phyloP scores from a whole-genome alignment of 2,797 vertebrate species.

The Arrhamphus sclerolepis region DNA sequence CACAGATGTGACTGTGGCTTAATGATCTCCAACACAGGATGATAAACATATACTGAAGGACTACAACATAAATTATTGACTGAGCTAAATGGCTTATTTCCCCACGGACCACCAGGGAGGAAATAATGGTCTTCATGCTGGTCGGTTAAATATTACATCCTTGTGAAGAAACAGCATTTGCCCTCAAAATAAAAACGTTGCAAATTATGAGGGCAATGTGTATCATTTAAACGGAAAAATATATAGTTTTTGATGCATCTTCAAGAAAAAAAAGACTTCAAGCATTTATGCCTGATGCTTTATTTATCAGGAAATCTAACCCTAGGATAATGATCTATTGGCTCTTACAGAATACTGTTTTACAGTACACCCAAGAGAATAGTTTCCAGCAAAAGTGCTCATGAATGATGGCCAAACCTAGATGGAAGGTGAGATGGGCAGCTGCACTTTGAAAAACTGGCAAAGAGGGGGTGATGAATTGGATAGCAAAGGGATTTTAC shows the following conservation, averaged over 20 bases:
- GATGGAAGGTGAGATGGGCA: slow-evolving; percentile 44
- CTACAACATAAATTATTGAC: slow-evolving; percentile 65
- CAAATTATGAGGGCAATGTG: background rate
- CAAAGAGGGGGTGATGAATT: slow-evolving; percentile 51
- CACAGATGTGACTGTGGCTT: slow-evolving; percentile 17
- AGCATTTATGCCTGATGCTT: slow-evolving; percentile 6
- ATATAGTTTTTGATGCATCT: background rate
- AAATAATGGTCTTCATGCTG: slow-evolving; percentile 49
- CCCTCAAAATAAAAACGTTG: background rate
- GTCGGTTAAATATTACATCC: slow-evolving; percentile 17
- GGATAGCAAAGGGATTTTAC: slow-evolving; percentile 45
- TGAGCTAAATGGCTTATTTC: slow-evolving; percentile 62
- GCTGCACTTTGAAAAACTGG: slow-evolving; percentile 54
- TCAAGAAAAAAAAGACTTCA: slow-evolving; percentile 5
- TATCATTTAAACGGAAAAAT: background rate
- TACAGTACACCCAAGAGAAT: slow-evolving; percentile 46
- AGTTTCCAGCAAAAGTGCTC: slow-evolving; percentile 71
- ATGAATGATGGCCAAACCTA: slow-evolving; percentile 59
- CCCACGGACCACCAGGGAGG: slow-evolving; percentile 36
- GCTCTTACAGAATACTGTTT: slow-evolving; percentile 42
- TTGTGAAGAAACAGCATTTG: background rate
- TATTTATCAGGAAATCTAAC: slow-evolving; percentile 39
- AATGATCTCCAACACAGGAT: slow-evolving; percentile 45
- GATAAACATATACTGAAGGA: slow-evolving; percentile 43
- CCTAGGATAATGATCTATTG: slow-evolving; percentile 21